Conservation (phyloP, 2,113 vertebrate genomes). For the Paracanthobrama guichenoti region DNA sequence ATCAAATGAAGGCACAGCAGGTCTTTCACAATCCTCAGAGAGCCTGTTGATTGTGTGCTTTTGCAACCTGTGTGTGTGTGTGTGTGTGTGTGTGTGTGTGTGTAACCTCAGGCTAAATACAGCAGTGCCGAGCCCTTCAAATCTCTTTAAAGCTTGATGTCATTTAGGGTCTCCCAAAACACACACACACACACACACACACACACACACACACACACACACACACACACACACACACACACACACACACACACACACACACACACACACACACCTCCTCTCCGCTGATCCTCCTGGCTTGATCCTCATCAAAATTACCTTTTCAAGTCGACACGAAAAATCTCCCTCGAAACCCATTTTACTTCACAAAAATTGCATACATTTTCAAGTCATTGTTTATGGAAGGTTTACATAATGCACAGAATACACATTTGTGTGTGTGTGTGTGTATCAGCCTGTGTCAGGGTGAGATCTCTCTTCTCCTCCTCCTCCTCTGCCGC, state of each 20-base stretch:
- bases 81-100: neutral
- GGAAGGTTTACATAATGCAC: neutral
- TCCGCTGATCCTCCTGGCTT: neutral
- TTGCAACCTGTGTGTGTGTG: neutral
- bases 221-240: neutral
- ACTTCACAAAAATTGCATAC: neutral
- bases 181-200: neutral
- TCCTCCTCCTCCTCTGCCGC: conserved; percentile 1
- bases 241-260: conserved; percentile 12
- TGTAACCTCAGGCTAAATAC: conserved; percentile 48
- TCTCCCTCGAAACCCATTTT: too few relatives aligned
- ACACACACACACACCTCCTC: neutral
- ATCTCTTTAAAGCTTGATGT: conserved; percentile 50
- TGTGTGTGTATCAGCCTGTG: conserved; percentile 12
- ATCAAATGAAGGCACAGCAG: neutral
- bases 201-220: too few relatives aligned
- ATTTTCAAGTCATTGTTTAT: neutral
- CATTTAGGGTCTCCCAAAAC: conserved; percentile 43
- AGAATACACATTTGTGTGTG: neutral
- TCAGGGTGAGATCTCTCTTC: conserved; percentile 13
- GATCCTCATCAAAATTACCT: neutral
- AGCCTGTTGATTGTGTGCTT: conserved; percentile 9
- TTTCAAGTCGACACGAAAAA: neutral
- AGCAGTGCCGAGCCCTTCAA: conserved; percentile 37
- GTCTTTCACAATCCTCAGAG: neutral